phyloP scores from a whole-genome alignment of 1,140 invertebrate species.

The Drosophila arizonae region DNA sequence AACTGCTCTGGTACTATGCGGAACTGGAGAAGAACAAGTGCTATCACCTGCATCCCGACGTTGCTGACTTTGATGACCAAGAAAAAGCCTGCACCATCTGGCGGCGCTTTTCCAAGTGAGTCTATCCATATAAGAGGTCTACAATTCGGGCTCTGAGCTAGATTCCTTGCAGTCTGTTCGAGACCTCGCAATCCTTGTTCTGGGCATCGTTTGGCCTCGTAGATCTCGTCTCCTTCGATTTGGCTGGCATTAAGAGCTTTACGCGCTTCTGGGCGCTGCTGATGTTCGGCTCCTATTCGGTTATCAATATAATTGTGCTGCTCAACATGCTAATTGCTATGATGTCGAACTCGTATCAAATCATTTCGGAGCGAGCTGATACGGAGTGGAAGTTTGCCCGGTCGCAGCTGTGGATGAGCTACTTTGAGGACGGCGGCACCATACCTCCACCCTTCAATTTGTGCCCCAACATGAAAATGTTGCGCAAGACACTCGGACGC shows the following conservation, averaged over 20 bases:
- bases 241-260: slow-evolving; percentile 93
- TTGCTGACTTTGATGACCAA: slow-evolving; percentile 89
- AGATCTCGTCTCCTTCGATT: slow-evolving; percentile 92
- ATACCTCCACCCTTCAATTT: slow-evolving; percentile 95
- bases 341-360: slow-evolving; percentile 98
- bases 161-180: slow-evolving; percentile 89
- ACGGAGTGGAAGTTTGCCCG: slow-evolving; percentile 96
- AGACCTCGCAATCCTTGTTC: slow-evolving; percentile 96
- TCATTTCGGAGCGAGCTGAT: slow-evolving; percentile 94
- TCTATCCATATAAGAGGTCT: background rate
- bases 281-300: slow-evolving; percentile 94
- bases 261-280: slow-evolving; percentile 94
- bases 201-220: slow-evolving; percentile 97
- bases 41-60: slow-evolving; percentile 87
- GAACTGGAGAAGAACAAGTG: slow-evolving; percentile 93
- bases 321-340: slow-evolving; percentile 98
- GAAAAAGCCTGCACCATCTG: slow-evolving; percentile 93
- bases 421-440: slow-evolving; percentile 93
- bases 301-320: slow-evolving; percentile 95
- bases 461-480: slow-evolving; percentile 88
- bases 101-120: slow-evolving; percentile 93
- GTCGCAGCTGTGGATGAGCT: slow-evolving; percentile 95
- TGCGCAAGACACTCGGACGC: slow-evolving; percentile 83
- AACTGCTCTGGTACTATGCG: slow-evolving; percentile 98
- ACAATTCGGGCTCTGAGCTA: background rate